Evolutionary conservation across 2,888 invertebrate species (phyloP).

Genomic region (Ptychoptera contaminata): DNA sequence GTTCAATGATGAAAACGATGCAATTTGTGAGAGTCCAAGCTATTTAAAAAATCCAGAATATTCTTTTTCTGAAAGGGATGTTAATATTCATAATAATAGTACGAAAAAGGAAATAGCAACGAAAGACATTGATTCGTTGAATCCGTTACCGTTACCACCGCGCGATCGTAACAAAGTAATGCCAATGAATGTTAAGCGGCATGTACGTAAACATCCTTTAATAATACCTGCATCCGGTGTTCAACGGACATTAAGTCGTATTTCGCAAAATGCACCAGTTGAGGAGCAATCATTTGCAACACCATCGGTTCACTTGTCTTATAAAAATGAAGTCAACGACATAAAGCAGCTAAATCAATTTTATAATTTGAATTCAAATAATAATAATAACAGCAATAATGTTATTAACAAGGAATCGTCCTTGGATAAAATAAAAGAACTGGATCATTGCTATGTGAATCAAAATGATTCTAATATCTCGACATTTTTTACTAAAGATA

Average conservation of each 20-base stretch:
- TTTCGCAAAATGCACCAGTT: constrained; percentile 31
- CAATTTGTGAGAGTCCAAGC: constrained; percentile 28
- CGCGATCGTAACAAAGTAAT: constrained; percentile 50
- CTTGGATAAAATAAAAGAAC: neutral
- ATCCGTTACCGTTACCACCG: constrained; percentile 66
- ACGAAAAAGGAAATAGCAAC: constrained; percentile 3
- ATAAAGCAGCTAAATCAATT: too few species aligned
- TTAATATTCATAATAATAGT: constrained; percentile 4
- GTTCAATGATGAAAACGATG: constrained; percentile 13
- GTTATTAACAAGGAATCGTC: too few species aligned
- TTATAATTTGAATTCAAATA: too few species aligned
- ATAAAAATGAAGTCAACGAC: too few species aligned
- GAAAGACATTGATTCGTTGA: constrained; percentile 19
- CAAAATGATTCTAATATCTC: neutral
- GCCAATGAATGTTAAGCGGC: constrained; percentile 46
- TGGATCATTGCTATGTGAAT: constrained; percentile 4
- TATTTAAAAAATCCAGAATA: constrained; percentile 25
- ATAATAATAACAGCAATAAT: too few species aligned
- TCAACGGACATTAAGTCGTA: constrained; percentile 44
- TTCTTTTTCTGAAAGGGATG: constrained; percentile 20
- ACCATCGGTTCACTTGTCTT: too few species aligned
- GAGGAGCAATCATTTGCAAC: constrained; percentile 17
- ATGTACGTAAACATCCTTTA: constrained; percentile 67
- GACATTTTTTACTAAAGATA: neutral
- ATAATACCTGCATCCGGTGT: constrained; percentile 53